Percentiles rank a stretch among this genome's conserved stretches.
These are phyloP conservation scores for Pelodiscus sinensis DNA, from an alignment of 2,113 vertebrate genomes.

Conservation along the genomic window DNA sequence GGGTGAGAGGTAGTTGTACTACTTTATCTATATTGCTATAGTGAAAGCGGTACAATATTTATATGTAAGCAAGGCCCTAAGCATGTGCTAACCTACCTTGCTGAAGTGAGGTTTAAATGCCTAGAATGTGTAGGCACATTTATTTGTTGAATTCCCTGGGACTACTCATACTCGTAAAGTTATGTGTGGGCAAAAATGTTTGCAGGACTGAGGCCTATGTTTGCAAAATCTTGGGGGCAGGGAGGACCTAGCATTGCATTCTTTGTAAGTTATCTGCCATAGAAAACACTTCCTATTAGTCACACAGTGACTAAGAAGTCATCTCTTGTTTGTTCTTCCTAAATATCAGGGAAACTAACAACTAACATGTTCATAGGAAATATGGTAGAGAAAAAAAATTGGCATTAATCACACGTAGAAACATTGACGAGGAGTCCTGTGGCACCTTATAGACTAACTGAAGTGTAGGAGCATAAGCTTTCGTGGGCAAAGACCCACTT, in stretches of 20 bases:
- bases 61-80: background rate
- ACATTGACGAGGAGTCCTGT: too few relatives aligned
- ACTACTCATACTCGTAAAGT: background rate
- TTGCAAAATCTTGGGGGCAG: background rate
- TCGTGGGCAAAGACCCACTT: too few relatives aligned
- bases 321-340: background rate
- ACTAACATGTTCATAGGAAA: background rate
- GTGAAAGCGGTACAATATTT: background rate
- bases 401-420: background rate
- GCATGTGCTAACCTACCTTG: background rate
- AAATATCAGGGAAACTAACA: background rate
- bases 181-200: background rate
- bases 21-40: background rate
- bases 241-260: background rate
- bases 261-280: too few relatives aligned
- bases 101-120: background rate
- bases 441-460: too few relatives aligned
- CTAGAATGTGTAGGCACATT: background rate
- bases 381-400: background rate
- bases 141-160: background rate
- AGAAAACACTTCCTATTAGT: background rate
- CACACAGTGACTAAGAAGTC: background rate
- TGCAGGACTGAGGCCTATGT: background rate
- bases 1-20: background rate
- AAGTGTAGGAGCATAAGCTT: too few relatives aligned